A percentile compares a stretch with the other conserved stretches of the same genome.
phyloP scores from a whole-genome alignment of 2,888 invertebrate species.

The Mythimna ferrago region DNA sequence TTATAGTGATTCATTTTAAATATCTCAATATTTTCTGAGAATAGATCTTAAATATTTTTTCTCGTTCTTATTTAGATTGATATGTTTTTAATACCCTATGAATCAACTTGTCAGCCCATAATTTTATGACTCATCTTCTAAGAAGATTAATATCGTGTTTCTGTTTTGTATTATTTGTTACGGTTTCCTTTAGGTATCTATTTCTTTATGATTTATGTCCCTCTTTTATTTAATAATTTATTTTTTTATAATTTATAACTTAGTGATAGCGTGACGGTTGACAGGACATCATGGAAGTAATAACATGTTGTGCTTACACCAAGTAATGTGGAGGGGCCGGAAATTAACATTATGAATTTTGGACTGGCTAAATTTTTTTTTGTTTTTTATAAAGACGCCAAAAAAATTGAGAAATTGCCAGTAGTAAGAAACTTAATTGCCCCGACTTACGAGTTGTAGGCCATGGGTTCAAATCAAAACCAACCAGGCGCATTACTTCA shows the following conservation, averaged over 20 bases:
- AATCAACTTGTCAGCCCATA: constrained; percentile 35
- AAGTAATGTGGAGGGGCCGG: too few species aligned
- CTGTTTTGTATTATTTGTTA: constrained; percentile 16
- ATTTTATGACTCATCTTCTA: constrained; percentile 23
- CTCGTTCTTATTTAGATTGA: constrained; percentile 18
- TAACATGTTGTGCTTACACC: too few species aligned
- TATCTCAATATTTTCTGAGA: constrained; percentile 2
- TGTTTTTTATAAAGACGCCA: too few species aligned
- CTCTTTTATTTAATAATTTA: background rate
- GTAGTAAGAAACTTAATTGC: too few species aligned
- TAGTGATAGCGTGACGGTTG: background rate
- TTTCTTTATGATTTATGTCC: background rate
- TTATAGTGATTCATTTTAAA: constrained; percentile 27
- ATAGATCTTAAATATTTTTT: background rate
- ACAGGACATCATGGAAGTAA: background rate
- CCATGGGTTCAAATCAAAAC: too few species aligned
- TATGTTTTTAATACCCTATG: constrained; percentile 47
- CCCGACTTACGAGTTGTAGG: too few species aligned
- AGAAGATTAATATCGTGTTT: constrained; percentile 7
- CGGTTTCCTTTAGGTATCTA: background rate
- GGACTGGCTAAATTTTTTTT: too few species aligned
- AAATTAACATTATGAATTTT: too few species aligned
- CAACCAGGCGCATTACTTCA: too few species aligned
- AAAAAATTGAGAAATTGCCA: too few species aligned
- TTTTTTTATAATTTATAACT: too few species aligned